Conservation (phyloP, 2,888 invertebrate species). For the Acleris holmiana region DNA sequence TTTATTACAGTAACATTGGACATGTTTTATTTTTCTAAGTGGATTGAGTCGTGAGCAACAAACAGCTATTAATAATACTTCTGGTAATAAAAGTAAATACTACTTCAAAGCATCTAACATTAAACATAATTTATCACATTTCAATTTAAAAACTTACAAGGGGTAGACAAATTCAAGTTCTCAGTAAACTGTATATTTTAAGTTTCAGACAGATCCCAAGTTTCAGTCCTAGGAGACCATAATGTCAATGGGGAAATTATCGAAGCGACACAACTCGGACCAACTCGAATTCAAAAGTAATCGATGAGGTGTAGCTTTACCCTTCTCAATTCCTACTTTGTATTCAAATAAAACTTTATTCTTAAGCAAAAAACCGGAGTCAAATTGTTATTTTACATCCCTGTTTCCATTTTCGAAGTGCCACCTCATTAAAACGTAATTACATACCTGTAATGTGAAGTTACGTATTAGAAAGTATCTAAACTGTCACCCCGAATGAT, state of each 20-base stretch:
- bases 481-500: conserved; percentile 1
- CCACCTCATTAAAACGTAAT: conserved; percentile 26
- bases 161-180: too few relatives aligned
- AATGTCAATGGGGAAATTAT: conserved; percentile 45
- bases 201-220: conserved; percentile 8
- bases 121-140: too few relatives aligned
- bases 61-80: too few relatives aligned
- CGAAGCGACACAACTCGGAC: conserved; percentile 44
- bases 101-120: too few relatives aligned
- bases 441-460: conserved; percentile 1
- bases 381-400: conserved; percentile 23
- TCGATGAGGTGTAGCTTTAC: conserved; percentile 47
- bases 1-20: too few relatives aligned
- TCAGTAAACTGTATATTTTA: conserved; percentile 10
- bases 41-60: too few relatives aligned
- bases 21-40: too few relatives aligned
- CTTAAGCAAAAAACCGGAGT: conserved; percentile 21
- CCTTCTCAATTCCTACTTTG: conserved; percentile 19
- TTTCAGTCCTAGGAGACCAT: conserved; percentile 14
- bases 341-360: conserved; percentile 33
- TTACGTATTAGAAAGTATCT: conserved; percentile 14
- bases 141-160: too few relatives aligned
- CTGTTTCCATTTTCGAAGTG: conserved; percentile 1
- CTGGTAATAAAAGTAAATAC: too few relatives aligned
- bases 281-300: conserved; percentile 51